Evolutionary conservation across 2,888 invertebrate species (phyloP), one percentile per base, ranked within the genome.

Genomic region (Exocentrus adspersus): DNA sequence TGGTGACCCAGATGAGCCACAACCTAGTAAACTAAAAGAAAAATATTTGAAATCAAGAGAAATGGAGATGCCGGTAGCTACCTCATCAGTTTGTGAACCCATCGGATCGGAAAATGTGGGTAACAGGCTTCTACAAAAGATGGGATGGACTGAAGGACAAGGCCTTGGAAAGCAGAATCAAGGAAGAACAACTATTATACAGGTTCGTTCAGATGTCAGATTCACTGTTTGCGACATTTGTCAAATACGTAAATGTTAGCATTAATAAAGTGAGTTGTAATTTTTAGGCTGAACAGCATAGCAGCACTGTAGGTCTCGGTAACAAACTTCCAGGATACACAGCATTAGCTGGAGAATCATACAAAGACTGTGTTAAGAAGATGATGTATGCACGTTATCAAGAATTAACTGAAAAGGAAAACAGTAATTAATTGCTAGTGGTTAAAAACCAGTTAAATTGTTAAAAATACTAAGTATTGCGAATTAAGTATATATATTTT

Each of bases 71-170:
- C 79, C 81, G 14, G 77, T 81, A 14, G 81, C 86, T 2, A 83
- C 87, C 0, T 82, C 86, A 56, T 88, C 87, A 0, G 88, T 90
- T 0, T 86, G 87, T 62, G 86, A 89, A 81, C 86, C 93, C 64
- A 87, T 96, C 76, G 86, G 94, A 73, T 90, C 93, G 0, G 95
- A 94, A 72, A 97, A 97, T 75, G 94, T 98, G 63, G 99, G 98
- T 5, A 98, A 93, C 79, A 92, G 95, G 79, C 86, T 99, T 81
- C 82, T 99, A 68, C 97, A 98, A 82, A 97, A 96, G 84, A 99
- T 99, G 99, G 99, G 99, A 2, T 99, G 99, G 99, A 92, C 92
- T 4, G 96, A 96, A 80, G 99, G 99, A 0, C 91, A 94, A 85
- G 99, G 99, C 0, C 85, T 99, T 17, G 98, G 99, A 0, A 94